Base-by-base conservation (phyloP, 2,888 invertebrate genomes). In the Imbricaverruca yamaguchii region DNA sequence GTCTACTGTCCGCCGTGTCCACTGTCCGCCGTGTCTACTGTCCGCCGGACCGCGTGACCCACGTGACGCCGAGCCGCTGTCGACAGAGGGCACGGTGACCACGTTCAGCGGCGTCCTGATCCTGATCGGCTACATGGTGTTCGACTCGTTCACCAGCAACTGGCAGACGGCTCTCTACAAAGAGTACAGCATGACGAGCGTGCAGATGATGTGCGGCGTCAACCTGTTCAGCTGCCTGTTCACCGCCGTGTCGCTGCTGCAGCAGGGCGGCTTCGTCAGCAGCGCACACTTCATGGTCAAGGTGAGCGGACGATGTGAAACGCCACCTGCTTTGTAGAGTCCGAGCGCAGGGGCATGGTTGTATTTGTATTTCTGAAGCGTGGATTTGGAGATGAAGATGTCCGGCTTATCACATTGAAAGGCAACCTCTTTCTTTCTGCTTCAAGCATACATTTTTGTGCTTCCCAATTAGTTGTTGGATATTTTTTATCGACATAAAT, bases 71-170 rank as follows among this genome's bases (percentile, higher is more conserved):
- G 23, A 6, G 0, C 23, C 9, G 65, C 25, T 6, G 9, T 74
- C 25, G 56, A 4, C 67, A 80, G 80, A 55, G 53, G 82, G 79
- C 81, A 91, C 91, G 1, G 90, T 90, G 21, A 95, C 95, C 21
- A 94, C 95, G 39, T 87, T 93, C 84, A 94, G 96, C 3, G 98
- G 98, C 25, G 88, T 94, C 80, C 88, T 95, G 83, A 91, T 99
- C 84, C 91, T 99, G 84, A 90, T 91, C 83, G 92, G 94, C 84
- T 99, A 99, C 89, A 93, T 99, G 91, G 88, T 92, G 81, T 94
- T 97, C 88, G 99, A 99, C 89, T 95, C 97, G 87, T 99, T 99
- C 89, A 99, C 99, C 21, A 93, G 97, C 83, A 97, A 97, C 87
- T 99, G 98, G 98, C 98, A 99, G 89, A 94, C 94, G 84, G 93